phyloP scores from a whole-genome alignment of 2,888 invertebrate species.

The Caenorhabditis angaria region DNA sequence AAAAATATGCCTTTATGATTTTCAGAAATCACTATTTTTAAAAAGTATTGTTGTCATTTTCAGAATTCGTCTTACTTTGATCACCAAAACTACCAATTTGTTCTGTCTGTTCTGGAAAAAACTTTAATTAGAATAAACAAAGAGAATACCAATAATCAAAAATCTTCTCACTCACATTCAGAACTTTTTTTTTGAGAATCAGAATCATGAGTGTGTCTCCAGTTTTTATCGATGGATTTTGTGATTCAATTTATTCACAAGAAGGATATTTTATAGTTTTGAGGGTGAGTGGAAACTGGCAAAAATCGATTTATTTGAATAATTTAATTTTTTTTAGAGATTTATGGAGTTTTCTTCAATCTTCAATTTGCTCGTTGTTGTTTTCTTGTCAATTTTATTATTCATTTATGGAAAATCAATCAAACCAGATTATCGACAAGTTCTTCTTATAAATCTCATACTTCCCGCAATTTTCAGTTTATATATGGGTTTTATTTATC shows the following conservation, averaged over 20 bases:
- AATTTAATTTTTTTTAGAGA: slow-evolving; percentile 16
- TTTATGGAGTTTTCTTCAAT: slow-evolving; percentile 32
- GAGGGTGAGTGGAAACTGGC: slow-evolving; percentile 13
- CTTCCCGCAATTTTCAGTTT: slow-evolving; percentile 29
- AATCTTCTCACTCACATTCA: too few relatives aligned
- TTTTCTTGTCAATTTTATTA: slow-evolving; percentile 14
- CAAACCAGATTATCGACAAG: slow-evolving; percentile 31
- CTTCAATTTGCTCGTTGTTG: slow-evolving; percentile 11
- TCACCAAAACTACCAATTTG: too few relatives aligned
- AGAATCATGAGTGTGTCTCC: background rate
- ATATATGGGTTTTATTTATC: slow-evolving; percentile 40
- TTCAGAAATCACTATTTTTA: too few relatives aligned
- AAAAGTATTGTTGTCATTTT: too few relatives aligned
- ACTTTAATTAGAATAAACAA: too few relatives aligned
- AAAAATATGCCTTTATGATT: too few relatives aligned
- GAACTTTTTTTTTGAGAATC: background rate
- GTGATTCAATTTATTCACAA: slow-evolving; percentile 14
- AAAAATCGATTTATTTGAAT: background rate
- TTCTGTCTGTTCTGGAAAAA: too few relatives aligned
- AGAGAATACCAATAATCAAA: too few relatives aligned
- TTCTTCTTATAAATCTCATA: slow-evolving; percentile 23
- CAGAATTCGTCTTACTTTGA: too few relatives aligned
- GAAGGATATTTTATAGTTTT: slow-evolving; percentile 21
- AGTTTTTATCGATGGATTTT: slow-evolving; percentile 10
- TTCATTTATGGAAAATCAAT: slow-evolving; percentile 16